Evolutionary conservation across 2,113 vertebrate species (phyloP), one percentile per base, ranked within the genome.

Genomic region (Onychostruthus taczanowskii): DNA sequence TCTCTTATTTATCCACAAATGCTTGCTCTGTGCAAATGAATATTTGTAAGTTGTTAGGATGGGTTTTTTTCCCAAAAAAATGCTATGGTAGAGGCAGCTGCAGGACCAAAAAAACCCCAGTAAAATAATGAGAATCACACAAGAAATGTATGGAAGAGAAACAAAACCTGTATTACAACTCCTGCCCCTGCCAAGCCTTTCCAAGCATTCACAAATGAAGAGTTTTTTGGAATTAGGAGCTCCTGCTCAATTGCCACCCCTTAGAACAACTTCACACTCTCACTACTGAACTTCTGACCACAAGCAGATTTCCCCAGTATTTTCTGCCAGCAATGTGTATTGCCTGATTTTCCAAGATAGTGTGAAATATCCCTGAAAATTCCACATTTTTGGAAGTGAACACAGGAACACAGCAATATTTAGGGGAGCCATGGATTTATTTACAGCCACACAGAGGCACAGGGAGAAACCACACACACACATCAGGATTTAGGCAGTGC

Each of bases 401-500:
- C 52, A 21, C 13, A 13, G 21, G 37, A 56, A 43, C 18, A 9
- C 0, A 0, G 46, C 0, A 3, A 7, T 13, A 4, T 28, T 69
- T 37, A 22, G 35, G 26, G 17, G 6, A 83, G 5, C 39, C 30
- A 9, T 3, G 2, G 11, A 16, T 13, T 49, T 43, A 43, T 75
- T 44, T 44, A 47, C 43, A 50, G 12, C 23, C 47, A 33, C 11
- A 2, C 2, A 10, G 27, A 81, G 19, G 35, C 23, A 43, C 4
- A 26, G 27, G 13, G 43, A 46, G 23, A 52, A 77, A 15, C 10
- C 21, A 12, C 19, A 39, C 7, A 6, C 6, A 13, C 11, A 14
- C 0, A 26, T 8, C 15, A 24, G 15, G 27, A 22, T 56, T 70
- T 22, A 23, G 3, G 2, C 39, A 28, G 28, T 4, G 26, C 43